Evolutionary conservation across 2,113 vertebrate species (phyloP).

Genomic region (Chionodraco myersi): DNA sequence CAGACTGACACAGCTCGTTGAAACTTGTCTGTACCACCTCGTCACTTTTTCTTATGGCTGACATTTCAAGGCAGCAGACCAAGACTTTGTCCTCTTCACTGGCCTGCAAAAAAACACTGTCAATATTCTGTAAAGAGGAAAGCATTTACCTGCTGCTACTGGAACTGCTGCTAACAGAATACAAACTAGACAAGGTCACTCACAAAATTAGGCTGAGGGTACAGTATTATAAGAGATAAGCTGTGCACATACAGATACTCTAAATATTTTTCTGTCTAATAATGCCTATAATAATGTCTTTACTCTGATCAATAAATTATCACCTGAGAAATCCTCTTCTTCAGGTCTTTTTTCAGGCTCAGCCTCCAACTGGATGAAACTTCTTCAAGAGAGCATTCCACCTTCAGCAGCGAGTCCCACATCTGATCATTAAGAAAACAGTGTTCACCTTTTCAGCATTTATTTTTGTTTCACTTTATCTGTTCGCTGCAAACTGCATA

Average conservation of each 20-base stretch:
- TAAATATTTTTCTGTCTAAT: too few relatives aligned
- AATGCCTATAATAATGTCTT: neutral
- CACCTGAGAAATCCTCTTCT: conserved; percentile 72
- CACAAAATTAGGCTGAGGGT: too few relatives aligned
- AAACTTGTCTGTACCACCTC: conserved; percentile 64
- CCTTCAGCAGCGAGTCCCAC: conserved; percentile 76
- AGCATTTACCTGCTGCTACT: too few relatives aligned
- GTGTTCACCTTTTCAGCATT: neutral
- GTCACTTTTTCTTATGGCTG: conserved; percentile 36
- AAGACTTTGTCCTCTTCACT: conserved; percentile 53
- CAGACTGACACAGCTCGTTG: conserved; percentile 56
- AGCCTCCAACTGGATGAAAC: conserved; percentile 65
- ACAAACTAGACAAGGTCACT: too few relatives aligned
- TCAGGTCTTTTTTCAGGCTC: conserved; percentile 67
- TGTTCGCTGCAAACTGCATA: neutral
- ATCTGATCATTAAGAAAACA: conserved; percentile 59
- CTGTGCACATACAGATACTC: too few relatives aligned
- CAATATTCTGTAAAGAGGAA: neutral
- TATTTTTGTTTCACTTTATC: neutral
- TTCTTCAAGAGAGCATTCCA: conserved; percentile 61
- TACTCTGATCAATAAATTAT: neutral
- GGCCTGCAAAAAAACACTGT: conserved; percentile 48
- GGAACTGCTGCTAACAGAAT: neutral
- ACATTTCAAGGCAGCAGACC: conserved; percentile 58
- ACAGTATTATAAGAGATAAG: too few relatives aligned